Evolutionary conservation across 2,797 vertebrate genomes (phyloP), one percentile per base, ranked within the genome.

Genomic region (Aphelocoma californica): DNA sequence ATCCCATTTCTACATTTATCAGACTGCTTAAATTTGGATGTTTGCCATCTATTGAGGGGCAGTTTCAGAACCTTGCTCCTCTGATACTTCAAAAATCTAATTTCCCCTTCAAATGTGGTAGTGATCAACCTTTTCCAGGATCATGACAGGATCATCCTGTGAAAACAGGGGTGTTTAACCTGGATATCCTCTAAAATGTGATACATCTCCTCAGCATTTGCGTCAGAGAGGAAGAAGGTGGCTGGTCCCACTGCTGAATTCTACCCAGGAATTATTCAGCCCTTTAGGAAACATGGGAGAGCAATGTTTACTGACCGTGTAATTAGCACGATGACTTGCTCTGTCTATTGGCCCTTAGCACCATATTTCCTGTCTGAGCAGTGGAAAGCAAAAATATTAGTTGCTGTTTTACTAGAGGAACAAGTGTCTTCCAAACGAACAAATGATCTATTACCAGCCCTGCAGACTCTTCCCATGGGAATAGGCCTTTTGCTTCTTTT

Each of bases 251-350:
- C 74, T 86, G 36, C 83, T 93, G 93, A 96, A 79, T 80, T 91
- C 90, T 81, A 93, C 92, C 70, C 98, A 98, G 98, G 98, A 98
- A 98, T 97, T 97, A 95, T 97, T 98, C 98, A 98, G 88, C 97
- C 98, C 93, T 94, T 96, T 92, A 97, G 97, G 97, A 98, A 98
- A 97, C 94, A 97, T 53, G 96, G 96, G 92, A 98, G 98, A 98
- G 97, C 98, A 98, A 97, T 98, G 98, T 98, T 99, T 99, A 99
- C 98, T 97, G 98, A 99, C 98, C 98, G 97, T 99, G 99, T 99
- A 99, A 99, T 99, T 99, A 98, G 98, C 98, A 98, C 91, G 96
- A 98, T 98, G 98, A 98, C 98, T 98, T 98, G 98, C 98, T 98
- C 98, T 99, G 98, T 98, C 98, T 98, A 97, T 97, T 97, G 97